A percentile compares a stretch with the other conserved stretches of the same genome.
phyloP scores from a whole-genome alignment of 2,888 invertebrate genomes.

The Macroteleia sp. region DNA sequence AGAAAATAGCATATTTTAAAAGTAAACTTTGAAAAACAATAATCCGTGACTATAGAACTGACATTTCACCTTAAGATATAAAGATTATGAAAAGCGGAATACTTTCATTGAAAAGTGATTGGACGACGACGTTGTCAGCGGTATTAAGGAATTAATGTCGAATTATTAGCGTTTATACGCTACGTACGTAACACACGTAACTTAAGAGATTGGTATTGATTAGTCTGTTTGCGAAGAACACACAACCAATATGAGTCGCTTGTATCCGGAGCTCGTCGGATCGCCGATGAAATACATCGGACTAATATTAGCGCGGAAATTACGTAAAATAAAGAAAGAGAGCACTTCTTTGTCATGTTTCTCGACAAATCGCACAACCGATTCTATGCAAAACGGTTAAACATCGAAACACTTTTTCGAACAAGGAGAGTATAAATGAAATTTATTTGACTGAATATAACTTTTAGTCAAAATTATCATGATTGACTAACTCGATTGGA shows the following conservation, averaged over 20 bases:
- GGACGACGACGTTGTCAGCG: slow-evolving; percentile 39
- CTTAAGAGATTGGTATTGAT: slow-evolving; percentile 83
- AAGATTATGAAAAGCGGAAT: slow-evolving; percentile 7
- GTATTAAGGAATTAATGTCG: slow-evolving; percentile 59
- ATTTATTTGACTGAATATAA: no score
- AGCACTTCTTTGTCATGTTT: slow-evolving; percentile 71
- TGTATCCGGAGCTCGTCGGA: slow-evolving; percentile 69
- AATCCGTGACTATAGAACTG: no score
- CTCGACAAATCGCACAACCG: slow-evolving; percentile 73
- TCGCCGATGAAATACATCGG: slow-evolving; percentile 77
- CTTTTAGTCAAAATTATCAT: no score
- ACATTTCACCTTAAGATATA: no score
- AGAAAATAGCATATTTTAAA: no score
- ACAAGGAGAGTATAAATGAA: no score
- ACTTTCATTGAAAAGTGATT: slow-evolving; percentile 20
- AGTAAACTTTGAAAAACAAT: no score
- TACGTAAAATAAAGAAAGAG: slow-evolving; percentile 82
- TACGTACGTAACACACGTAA: slow-evolving; percentile 66
- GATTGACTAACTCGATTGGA: no score
- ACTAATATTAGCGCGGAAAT: slow-evolving; percentile 83
- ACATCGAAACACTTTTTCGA: no score
- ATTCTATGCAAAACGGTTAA: slow-evolving; percentile 46
- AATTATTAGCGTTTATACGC: slow-evolving; percentile 58
- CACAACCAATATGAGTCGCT: slow-evolving; percentile 77
- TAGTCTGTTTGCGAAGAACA: slow-evolving; percentile 82